Conservation (phyloP, 35 echinoderm and acorn worm species). For the Stichopus chloronotus region DNA sequence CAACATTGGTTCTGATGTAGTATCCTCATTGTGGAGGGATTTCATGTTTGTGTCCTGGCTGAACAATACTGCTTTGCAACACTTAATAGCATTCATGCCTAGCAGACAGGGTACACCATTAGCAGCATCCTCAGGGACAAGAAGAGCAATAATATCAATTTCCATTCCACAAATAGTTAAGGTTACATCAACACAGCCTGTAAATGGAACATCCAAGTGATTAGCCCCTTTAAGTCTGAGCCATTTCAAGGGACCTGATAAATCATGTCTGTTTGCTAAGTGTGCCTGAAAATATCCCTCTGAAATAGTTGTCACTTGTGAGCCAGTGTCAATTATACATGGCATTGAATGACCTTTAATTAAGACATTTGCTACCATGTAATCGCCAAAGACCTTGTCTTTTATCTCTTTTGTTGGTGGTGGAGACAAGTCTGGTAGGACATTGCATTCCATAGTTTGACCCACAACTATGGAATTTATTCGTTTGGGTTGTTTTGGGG, state of each 20-base stretch:
- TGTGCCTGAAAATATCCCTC: not conserved
- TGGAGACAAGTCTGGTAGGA: not conserved
- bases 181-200: not conserved
- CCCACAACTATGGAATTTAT: no score
- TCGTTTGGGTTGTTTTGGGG: not conserved
- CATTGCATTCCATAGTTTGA: constrained; percentile 17
- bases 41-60: no score
- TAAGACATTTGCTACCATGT: not conserved
- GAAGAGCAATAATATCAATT: constrained; percentile 12
- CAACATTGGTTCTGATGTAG: not conserved
- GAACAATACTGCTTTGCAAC: not conserved
- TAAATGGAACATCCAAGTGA: constrained; percentile 17
- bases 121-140: constrained; percentile 22
- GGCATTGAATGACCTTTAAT: not conserved
- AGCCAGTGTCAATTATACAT: constrained; percentile 35
- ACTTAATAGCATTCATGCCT: no score
- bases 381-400: constrained; percentile 25
- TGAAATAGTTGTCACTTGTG: constrained; percentile 39
- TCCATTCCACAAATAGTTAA: not conserved
- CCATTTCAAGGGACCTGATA: not conserved
- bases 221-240: constrained; percentile 24
- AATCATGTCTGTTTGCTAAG: not conserved
- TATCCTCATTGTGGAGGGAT: not conserved
- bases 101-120: no score
- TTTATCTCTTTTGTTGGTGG: not conserved